phyloP scores from a whole-genome alignment of 2,797 vertebrate species.

The Pyrocephalus nanus region DNA sequence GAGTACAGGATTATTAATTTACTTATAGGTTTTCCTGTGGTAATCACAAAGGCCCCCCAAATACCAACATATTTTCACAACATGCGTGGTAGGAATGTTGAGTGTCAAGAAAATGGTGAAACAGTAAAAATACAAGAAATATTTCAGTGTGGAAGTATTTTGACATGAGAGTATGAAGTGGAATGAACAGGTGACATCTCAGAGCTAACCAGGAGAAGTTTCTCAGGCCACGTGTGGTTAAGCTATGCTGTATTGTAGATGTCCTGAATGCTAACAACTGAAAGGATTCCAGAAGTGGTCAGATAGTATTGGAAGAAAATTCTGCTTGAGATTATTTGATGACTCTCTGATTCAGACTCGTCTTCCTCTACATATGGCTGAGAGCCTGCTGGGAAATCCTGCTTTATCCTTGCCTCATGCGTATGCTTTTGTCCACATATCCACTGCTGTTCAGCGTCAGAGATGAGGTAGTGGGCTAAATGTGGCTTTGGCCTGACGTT shows the following conservation, averaged over 20 bases:
- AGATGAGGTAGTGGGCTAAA: not conserved
- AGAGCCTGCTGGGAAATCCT: not conserved
- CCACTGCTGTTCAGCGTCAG: not conserved
- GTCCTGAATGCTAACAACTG: not conserved
- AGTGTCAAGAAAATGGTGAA: not conserved
- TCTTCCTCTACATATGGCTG: not conserved
- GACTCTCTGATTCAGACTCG: not conserved
- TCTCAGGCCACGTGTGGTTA: not conserved
- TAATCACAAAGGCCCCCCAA: constrained; percentile 15
- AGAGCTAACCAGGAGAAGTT: not conserved
- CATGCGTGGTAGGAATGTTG: not conserved
- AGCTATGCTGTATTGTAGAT: not conserved
- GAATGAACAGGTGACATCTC: not conserved
- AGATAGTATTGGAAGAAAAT: not conserved
- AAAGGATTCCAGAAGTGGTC: not conserved
- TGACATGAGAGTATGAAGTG: not conserved
- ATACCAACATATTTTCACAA: not conserved
- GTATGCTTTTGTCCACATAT: not conserved
- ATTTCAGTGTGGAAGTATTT: not conserved
- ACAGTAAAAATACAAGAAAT: not conserved
- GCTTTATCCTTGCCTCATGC: not conserved
- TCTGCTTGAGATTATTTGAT: not conserved
- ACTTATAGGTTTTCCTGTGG: constrained; percentile 43
- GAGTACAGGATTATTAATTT: constrained; percentile 62
- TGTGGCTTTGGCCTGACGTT: not conserved